Evolutionary conservation across 2,113 vertebrate genomes (phyloP).

Genomic region (Alaudala cheleensis): DNA sequence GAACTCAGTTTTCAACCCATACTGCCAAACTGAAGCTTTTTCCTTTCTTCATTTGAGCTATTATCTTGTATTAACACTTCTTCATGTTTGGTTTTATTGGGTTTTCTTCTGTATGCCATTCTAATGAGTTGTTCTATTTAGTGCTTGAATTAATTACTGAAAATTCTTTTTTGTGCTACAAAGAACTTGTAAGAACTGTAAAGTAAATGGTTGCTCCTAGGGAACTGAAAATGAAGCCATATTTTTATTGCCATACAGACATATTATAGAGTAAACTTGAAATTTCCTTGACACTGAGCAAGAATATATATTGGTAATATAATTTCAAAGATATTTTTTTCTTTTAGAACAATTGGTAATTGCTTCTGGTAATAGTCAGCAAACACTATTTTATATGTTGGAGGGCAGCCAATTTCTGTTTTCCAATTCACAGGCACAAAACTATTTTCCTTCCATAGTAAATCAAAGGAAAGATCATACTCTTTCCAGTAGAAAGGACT

Average conservation of each 20-base stretch:
- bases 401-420: neutral
- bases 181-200: neutral
- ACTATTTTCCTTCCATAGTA: neutral
- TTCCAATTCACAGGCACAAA: neutral
- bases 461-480: neutral
- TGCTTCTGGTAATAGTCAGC: neutral
- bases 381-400: neutral
- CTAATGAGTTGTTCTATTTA: neutral
- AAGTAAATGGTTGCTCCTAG: neutral
- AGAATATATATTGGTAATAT: neutral
- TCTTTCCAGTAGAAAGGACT: neutral
- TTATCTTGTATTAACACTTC: neutral
- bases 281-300: neutral
- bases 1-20: neutral
- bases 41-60: neutral
- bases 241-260: neutral
- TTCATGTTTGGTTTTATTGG: neutral
- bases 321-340: neutral
- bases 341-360: neutral
- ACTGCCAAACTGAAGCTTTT: neutral
- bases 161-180: neutral
- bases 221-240: neutral
- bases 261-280: neutral
- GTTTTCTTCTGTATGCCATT: neutral
- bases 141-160: neutral